These are phyloP conservation scores for Adoxophyes honmai DNA, from an alignment of 1,140 invertebrate species.

Conservation along the genomic window DNA sequence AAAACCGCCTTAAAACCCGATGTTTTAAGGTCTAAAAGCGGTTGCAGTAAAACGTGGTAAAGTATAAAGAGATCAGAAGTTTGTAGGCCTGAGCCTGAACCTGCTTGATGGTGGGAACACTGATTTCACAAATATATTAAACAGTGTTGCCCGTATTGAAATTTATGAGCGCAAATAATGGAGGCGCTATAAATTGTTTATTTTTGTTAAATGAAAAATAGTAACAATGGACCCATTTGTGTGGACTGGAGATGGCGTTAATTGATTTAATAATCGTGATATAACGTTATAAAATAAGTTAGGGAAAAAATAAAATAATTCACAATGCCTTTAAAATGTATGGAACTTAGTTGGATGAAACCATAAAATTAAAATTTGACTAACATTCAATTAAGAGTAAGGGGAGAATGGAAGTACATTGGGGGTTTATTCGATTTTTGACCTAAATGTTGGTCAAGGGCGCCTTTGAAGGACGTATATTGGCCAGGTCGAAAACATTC, in stretches of 20 bases:
- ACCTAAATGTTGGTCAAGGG: too few relatives aligned
- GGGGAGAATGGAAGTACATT: too few relatives aligned
- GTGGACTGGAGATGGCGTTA: neutral
- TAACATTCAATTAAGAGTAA: too few relatives aligned
- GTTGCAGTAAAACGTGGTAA: conserved; percentile 19
- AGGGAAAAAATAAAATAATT: too few relatives aligned
- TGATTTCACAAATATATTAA: conserved; percentile 31
- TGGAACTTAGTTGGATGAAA: neutral
- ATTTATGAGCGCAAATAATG: conserved; percentile 8
- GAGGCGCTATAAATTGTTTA: conserved; percentile 10
- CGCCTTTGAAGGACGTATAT: too few relatives aligned
- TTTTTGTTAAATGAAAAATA: conserved; percentile 10
- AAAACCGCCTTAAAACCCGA: conserved; percentile 6
- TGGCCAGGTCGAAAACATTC: too few relatives aligned
- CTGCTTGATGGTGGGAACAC: conserved; percentile 41
- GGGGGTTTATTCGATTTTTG: too few relatives aligned
- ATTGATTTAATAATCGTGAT: neutral
- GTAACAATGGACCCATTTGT: conserved; percentile 3
- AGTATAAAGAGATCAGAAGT: conserved; percentile 37
- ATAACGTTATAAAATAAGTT: too few relatives aligned
- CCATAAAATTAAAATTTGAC: too few relatives aligned
- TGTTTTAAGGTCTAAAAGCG: conserved; percentile 5
- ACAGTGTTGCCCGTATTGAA: conserved; percentile 10
- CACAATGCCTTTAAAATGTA: too few relatives aligned
- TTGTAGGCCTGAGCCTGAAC: conserved; percentile 37